These are phyloP conservation scores for Andrena trimmerana DNA, from an alignment of 2,888 invertebrate genomes.

Conservation along the genomic window DNA sequence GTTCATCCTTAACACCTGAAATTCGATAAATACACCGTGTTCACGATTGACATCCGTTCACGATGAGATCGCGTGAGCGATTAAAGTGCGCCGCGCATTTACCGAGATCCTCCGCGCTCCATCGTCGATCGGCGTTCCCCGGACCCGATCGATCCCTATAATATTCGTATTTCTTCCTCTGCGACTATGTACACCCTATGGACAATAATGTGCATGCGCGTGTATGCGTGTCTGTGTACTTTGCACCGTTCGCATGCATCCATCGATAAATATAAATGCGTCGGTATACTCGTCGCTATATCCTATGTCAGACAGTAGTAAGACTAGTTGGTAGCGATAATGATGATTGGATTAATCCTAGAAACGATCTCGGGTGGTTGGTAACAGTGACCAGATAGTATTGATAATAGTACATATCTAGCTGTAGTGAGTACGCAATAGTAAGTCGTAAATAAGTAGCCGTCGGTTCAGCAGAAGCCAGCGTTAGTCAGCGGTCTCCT, in stretches of 20 bases:
- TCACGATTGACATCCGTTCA: slow-evolving; percentile 70
- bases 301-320: slow-evolving; percentile 70
- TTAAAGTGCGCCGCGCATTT: slow-evolving; percentile 3
- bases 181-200: slow-evolving; percentile 77
- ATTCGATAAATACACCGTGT: slow-evolving; percentile 73
- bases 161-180: slow-evolving; percentile 63
- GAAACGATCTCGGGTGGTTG: slow-evolving; percentile 66
- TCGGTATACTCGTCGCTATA: slow-evolving; percentile 73
- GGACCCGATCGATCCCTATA: slow-evolving; percentile 52
- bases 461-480: slow-evolving; percentile 62
- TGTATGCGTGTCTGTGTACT: slow-evolving; percentile 69
- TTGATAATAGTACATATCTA: slow-evolving; percentile 65
- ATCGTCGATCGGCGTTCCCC: slow-evolving; percentile 9
- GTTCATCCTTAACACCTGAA: slow-evolving; percentile 62
- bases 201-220: slow-evolving; percentile 80
- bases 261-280: slow-evolving; percentile 70
- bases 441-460: slow-evolving; percentile 67
- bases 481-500: slow-evolving; percentile 48
- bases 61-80: slow-evolving; percentile 27
- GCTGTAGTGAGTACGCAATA: slow-evolving; percentile 69
- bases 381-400: slow-evolving; percentile 69
- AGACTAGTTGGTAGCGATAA: slow-evolving; percentile 72
- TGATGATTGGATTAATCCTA: slow-evolving; percentile 69
- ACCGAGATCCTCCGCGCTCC: neutral
- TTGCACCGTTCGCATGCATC: slow-evolving; percentile 61